A percentile compares a stretch with the other conserved stretches of the same genome.
phyloP scores from a whole-genome alignment of 92 coral and sea anemone genomes.

The Zoanthus gigantus region DNA sequence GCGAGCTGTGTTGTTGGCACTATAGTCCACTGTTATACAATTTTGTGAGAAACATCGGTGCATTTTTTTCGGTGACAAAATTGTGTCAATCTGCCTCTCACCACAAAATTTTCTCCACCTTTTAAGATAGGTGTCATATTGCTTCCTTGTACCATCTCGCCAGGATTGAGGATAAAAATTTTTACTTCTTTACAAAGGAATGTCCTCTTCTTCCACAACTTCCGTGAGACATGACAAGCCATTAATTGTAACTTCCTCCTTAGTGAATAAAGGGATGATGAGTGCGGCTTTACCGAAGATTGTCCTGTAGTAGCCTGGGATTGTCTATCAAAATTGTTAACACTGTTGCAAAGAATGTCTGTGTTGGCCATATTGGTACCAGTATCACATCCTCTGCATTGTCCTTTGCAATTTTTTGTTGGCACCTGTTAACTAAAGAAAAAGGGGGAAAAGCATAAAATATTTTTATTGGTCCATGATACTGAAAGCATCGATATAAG shows the following conservation, averaged over 20 bases:
- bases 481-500: too few relatives aligned
- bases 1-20: background rate
- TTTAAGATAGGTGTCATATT: background rate
- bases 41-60: background rate
- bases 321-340: too few relatives aligned
- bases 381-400: too few relatives aligned
- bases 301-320: too few relatives aligned
- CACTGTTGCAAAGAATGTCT: too few relatives aligned
- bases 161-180: background rate
- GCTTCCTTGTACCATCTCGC: constrained; percentile 27
- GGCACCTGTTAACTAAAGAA: background rate
- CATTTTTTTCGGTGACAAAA: constrained; percentile 2
- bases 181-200: background rate
- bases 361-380: too few relatives aligned
- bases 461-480: too few relatives aligned
- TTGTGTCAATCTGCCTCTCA: constrained; percentile 1
- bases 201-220: constrained; percentile 2
- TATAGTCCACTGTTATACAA: constrained; percentile 10
- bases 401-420: too few relatives aligned
- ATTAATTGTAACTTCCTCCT: background rate
- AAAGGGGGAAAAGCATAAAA: too few relatives aligned
- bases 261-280: background rate
- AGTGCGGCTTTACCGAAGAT: too few relatives aligned
- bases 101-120: background rate
- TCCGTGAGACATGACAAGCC: constrained; percentile 31